phyloP scores from a whole-genome alignment of 2,113 vertebrate species.

The Malurus alboscapulatus region DNA sequence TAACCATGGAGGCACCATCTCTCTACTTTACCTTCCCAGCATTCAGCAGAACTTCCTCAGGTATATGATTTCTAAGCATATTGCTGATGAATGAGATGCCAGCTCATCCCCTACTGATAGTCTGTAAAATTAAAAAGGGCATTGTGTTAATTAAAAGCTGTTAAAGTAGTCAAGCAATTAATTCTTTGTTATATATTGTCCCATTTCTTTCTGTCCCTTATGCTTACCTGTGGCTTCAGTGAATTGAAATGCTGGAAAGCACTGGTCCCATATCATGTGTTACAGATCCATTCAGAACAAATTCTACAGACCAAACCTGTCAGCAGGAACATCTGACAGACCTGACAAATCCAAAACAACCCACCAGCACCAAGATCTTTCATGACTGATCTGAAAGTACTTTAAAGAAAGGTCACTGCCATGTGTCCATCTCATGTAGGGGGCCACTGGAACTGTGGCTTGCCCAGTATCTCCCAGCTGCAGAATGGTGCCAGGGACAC shows the following conservation, averaged over 20 bases:
- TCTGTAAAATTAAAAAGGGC: not conserved
- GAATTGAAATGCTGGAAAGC: not conserved
- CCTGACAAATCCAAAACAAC: not conserved
- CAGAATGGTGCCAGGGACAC: not conserved
- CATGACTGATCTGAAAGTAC: rapidly evolving
- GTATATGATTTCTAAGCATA: not conserved
- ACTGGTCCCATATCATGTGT: not conserved
- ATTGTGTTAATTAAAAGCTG: not conserved
- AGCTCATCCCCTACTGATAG: not conserved
- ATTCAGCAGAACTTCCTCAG: not conserved
- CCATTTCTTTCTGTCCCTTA: not conserved
- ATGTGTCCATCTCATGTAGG: not conserved
- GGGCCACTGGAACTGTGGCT: not conserved
- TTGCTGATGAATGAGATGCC: not conserved
- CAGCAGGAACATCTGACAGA: not conserved
- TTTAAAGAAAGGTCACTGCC: not conserved
- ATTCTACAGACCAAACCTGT: not conserved
- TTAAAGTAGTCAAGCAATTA: not conserved
- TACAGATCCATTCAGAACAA: not conserved
- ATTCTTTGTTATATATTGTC: not conserved
- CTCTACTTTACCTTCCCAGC: not conserved
- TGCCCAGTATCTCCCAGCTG: not conserved
- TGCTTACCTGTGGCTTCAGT: not conserved
- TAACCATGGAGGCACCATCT: not conserved
- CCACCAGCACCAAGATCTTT: not conserved